Evolutionary conservation across 1,140 invertebrate genomes (phyloP).

Genomic region (Brachionus paranguensis): DNA sequence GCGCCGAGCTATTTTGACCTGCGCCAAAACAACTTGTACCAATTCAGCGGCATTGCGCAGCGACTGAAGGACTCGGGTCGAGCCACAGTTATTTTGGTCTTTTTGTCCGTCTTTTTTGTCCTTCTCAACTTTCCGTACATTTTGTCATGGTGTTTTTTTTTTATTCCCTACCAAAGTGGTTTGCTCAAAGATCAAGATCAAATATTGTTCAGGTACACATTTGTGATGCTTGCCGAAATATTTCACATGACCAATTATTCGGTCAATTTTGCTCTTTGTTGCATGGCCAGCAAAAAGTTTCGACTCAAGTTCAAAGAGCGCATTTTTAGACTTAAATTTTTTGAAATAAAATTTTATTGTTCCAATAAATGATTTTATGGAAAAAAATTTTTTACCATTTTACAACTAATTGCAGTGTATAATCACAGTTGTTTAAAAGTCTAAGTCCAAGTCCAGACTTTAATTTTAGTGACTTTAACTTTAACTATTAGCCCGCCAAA

Average conservation of each 20-base stretch:
- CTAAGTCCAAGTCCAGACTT: too few species aligned
- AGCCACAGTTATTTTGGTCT: background rate
- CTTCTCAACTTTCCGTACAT: conserved; percentile 28
- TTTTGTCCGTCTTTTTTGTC: conserved; percentile 4
- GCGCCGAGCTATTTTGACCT: background rate
- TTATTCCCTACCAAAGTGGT: background rate
- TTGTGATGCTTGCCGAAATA: conserved; percentile 9
- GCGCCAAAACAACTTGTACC: background rate
- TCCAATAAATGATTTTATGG: background rate
- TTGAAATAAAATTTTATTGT: background rate
- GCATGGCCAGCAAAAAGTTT: conserved; percentile 17
- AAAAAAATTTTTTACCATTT: background rate
- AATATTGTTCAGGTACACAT: conserved; percentile 3
- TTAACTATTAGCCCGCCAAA: too few species aligned
- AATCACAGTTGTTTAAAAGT: too few species aligned
- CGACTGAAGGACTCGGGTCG: background rate
- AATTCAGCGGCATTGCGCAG: background rate
- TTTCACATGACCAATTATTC: conserved; percentile 25
- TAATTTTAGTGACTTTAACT: too few species aligned
- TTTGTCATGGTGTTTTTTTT: background rate
- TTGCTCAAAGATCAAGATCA: background rate
- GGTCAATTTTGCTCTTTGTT: conserved; percentile 6
- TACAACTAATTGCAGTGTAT: too few species aligned
- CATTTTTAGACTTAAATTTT: background rate
- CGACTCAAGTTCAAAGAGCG: background rate